Base-by-base conservation (phyloP, 2,113 vertebrate genomes). In the Pyxicephalus adspersus region DNA sequence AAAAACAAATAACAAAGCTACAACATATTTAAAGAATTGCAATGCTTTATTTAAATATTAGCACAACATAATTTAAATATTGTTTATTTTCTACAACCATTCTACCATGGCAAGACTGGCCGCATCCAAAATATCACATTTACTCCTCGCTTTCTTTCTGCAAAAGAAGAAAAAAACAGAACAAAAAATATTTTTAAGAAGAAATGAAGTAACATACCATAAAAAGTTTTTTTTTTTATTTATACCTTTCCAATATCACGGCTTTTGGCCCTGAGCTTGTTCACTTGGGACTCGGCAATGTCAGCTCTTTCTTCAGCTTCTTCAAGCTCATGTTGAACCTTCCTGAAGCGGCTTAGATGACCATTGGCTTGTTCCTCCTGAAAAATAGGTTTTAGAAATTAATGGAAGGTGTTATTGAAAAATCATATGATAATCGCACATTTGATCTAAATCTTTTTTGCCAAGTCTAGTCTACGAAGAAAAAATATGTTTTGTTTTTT, bases 301-400 rank as follows among this genome's bases (percentile, higher is more conserved):
- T 95, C 94, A 26, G 93, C 93, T 64, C 93, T 82, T 20, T 95
- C 94, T 81, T 94, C 90, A 0, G 94, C 93, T 38, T 94, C 91
- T 81, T 95, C 92, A 85, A 94, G 87, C 83, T 94, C 91, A 0
- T 95, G 94, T 84, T 94, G 93, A 52, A 93, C 84, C 86, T 93
- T 94, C 81, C 89, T 90, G 85, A 92, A 94, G 8, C 89, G 90
- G 9, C 89, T 65, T 0, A 95, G 88, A 1, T 90, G 93, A 25
- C 90, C 81, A 0, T 94, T 95, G 83, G 93, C 91, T 67, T 92
- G 87, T 54, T 94, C 93, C 89, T 94, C 92, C 94, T 94, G 50
- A 18, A 8, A 0, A 8, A 66, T 17, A 29, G 25, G 11, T 81
- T 2, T 31, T n/a, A n/a, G n/a, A n/a, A 13, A 57, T 20, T 4